Conservation (phyloP, 2,888 invertebrate species). For the Antheraea yamamai region DNA sequence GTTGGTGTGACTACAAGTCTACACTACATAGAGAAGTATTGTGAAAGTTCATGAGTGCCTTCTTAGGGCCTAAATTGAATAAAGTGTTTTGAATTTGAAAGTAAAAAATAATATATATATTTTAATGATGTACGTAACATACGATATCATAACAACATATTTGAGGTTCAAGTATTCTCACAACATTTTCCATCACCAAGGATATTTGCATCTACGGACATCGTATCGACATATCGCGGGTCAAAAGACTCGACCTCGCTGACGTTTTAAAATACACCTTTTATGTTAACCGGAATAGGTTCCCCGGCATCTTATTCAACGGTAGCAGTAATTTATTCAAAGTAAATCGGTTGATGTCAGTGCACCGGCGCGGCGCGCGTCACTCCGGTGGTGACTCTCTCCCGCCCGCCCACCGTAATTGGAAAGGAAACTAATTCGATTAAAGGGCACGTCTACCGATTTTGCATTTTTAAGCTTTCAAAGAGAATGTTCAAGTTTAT, state of each 20-base stretch:
- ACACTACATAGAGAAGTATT: not conserved
- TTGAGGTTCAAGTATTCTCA: too few species aligned
- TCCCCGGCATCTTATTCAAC: slow-evolving; percentile 14
- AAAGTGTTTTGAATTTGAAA: too few species aligned
- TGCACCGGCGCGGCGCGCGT: slow-evolving; percentile 3
- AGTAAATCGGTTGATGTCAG: slow-evolving; percentile 22
- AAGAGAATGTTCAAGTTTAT: slow-evolving; percentile 9
- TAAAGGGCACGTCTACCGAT: slow-evolving; percentile 21
- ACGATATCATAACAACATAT: too few species aligned
- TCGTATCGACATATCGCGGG: too few species aligned
- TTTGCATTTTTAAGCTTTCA: slow-evolving; percentile 22
- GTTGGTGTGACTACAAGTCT: not conserved
- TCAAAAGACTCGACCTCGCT: too few species aligned
- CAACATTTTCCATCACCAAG: too few species aligned
- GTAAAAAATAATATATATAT: too few species aligned
- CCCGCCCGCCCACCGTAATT: slow-evolving; percentile 17
- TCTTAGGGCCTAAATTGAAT: too few species aligned
- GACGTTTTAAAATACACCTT: not conserved
- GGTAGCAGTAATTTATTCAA: slow-evolving; percentile 21
- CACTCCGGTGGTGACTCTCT: not conserved
- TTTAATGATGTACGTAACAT: too few species aligned
- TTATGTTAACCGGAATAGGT: not conserved
- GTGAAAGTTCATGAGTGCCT: too few species aligned
- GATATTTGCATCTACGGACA: too few species aligned
- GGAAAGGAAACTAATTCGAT: slow-evolving; percentile 24